Evolutionary conservation across 2,888 invertebrate genomes (phyloP), one percentile per base, ranked within the genome.

Genomic region (Drosophila setosimentum): DNA sequence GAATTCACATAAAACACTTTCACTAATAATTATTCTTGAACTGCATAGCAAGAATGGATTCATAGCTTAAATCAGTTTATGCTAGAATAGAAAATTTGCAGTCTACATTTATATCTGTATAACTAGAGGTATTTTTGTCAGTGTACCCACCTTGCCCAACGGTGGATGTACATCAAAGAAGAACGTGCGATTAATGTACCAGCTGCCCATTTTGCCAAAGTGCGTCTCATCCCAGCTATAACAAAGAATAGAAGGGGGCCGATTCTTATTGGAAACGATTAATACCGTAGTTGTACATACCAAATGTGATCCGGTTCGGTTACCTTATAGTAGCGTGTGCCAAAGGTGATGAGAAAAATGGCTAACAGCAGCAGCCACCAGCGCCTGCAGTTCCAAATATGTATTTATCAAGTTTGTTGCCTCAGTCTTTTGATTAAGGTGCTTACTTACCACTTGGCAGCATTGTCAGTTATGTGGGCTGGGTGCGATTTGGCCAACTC

Each of bases 161-260:
- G 99, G 99, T 68, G 99, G 99, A 94, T 99, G 99, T 2, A 99
- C 99, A 94, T 99, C 99, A 94, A 99, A 99, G 94, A 99, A 99
- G 93, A 99, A 99, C 66, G 98, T 98, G 82, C 98, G 95, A 89
- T 99, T 99, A 78, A 99, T 98, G 91, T 99, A 99, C 98, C 98
- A 99, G 92, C 98, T 98, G 63, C 89, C 87, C 98, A 99, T 99
- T 95, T 99, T 99, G 1, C 99, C 99, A 94, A 99, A 99, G 94
- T 99, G 99, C 33, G 99, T 99, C 94, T 99, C 99, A 94, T 99
- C 99, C 98, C 98, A 98, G 92, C 97, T 97, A 27, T 94, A 94
- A 62, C 94, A 94, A 62, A 3, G 7, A 18, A n/a, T 2, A 3
- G 11, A 53, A 45, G 21, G 1, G 16, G 4, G 0, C 0, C 1